Percentiles rank a stretch among this genome's conserved stretches.
phyloP scores from a whole-genome alignment of 2,113 vertebrate species.

The Pogonocichla stellata region DNA sequence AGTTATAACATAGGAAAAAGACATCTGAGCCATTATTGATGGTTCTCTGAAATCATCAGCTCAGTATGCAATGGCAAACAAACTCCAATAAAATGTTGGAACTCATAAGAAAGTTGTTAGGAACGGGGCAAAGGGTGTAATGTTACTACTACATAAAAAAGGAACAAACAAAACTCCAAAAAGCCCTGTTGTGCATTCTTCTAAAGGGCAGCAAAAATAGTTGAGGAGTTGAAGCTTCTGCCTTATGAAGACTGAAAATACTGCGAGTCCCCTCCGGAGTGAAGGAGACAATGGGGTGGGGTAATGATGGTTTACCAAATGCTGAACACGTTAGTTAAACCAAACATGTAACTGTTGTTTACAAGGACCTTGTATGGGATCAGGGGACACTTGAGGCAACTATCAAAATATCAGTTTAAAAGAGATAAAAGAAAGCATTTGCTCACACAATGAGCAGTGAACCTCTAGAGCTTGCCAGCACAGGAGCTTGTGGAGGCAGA shows the following conservation, averaged over 20 bases:
- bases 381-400: not conserved
- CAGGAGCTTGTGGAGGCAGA: not conserved
- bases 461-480: not conserved
- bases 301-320: not conserved
- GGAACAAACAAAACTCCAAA: not conserved
- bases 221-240: not conserved
- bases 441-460: not conserved
- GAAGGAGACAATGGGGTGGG: not conserved
- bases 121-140: not conserved
- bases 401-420: not conserved
- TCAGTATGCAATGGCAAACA: slow-evolving; percentile 7
- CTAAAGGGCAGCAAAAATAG: not conserved
- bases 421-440: not conserved
- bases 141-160: not conserved
- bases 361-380: not conserved
- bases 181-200: fast-evolving
- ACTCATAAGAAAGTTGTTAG: not conserved
- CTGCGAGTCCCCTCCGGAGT: not conserved
- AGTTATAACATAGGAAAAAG: not conserved
- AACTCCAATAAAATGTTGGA: not conserved
- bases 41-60: slow-evolving; percentile 10
- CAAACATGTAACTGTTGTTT: not conserved
- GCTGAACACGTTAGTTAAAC: not conserved
- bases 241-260: not conserved
- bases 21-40: not conserved